Conservation (phyloP, 2,888 invertebrate species). For the Frankliniella fusca region DNA sequence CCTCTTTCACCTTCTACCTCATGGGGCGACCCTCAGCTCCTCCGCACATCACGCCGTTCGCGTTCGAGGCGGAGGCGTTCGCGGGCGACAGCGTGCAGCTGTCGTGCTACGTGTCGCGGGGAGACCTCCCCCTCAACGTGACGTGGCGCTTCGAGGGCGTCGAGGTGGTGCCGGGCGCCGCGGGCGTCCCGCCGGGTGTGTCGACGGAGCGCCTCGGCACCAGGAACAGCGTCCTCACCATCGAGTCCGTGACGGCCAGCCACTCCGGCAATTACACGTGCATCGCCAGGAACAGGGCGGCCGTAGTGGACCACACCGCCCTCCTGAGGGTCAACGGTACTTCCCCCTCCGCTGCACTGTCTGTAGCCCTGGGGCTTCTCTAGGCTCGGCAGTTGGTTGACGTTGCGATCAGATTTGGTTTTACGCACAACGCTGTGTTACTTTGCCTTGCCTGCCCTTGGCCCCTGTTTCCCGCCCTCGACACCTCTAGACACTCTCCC, state of each 20-base stretch:
- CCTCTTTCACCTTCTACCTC: no score
- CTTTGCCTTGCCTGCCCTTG: neutral
- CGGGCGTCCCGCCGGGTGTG: constrained; percentile 41
- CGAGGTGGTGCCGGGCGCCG: neutral
- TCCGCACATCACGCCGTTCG: constrained; percentile 43
- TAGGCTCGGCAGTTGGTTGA: neutral
- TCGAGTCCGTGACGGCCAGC: constrained; percentile 62
- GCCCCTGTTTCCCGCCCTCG: neutral
- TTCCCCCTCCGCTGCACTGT: neutral
- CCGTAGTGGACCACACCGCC: constrained; percentile 63
- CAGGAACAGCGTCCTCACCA: constrained; percentile 57
- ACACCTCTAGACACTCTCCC: neutral
- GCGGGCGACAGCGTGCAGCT: constrained; percentile 44
- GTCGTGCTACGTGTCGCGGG: constrained; percentile 43
- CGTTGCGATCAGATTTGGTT: neutral
- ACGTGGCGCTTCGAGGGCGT: constrained; percentile 42
- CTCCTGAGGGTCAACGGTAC: constrained; percentile 69
- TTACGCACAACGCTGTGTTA: neutral
- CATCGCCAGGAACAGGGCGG: constrained; percentile 68
- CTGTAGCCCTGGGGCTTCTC: neutral
- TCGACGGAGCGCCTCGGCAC: constrained; percentile 48
- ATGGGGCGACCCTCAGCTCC: constrained; percentile 40
- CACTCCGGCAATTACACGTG: constrained; percentile 75
- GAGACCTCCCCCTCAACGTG: constrained; percentile 44
- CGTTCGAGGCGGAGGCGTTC: constrained; percentile 38